Conservation (phyloP, 2,113 vertebrate genomes). For the Hippolais icterina region DNA sequence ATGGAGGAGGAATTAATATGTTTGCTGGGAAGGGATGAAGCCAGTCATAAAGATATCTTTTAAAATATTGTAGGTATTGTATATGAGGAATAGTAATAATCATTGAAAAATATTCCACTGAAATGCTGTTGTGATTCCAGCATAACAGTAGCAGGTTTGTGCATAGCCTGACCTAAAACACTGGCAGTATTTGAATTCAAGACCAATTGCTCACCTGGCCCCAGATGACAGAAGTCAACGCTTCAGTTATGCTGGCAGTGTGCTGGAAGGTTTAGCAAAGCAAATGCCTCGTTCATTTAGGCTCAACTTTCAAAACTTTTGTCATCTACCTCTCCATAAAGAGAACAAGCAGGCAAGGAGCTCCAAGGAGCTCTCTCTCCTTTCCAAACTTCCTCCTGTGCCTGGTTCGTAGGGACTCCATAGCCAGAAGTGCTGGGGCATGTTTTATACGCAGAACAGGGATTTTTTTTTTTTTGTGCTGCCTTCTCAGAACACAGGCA, state of each 20-base stretch:
- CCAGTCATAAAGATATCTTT: not conserved
- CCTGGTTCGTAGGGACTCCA: not conserved
- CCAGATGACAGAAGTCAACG: not conserved
- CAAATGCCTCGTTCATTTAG: not conserved
- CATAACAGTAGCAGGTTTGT: not conserved
- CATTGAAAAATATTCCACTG: not conserved
- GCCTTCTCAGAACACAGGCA: not conserved
- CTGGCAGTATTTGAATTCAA: not conserved
- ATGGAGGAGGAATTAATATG: not conserved
- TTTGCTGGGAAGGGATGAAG: not conserved
- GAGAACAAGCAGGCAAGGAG: not conserved
- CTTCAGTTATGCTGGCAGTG: not conserved
- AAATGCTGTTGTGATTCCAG: not conserved
- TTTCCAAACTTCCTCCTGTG: not conserved
- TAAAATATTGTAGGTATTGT: not conserved
- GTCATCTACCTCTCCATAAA: not conserved
- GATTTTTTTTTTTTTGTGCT: not conserved
- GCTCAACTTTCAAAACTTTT: not conserved
- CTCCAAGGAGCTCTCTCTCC: not conserved
- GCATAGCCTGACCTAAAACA: not conserved
- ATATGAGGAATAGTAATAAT: not conserved
- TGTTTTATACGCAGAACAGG: not conserved
- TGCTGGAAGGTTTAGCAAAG: not conserved
- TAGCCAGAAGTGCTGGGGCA: not conserved
- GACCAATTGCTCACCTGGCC: not conserved